Base-by-base conservation (phyloP, 2,888 invertebrate genomes). In the Euzophera pinguis region DNA sequence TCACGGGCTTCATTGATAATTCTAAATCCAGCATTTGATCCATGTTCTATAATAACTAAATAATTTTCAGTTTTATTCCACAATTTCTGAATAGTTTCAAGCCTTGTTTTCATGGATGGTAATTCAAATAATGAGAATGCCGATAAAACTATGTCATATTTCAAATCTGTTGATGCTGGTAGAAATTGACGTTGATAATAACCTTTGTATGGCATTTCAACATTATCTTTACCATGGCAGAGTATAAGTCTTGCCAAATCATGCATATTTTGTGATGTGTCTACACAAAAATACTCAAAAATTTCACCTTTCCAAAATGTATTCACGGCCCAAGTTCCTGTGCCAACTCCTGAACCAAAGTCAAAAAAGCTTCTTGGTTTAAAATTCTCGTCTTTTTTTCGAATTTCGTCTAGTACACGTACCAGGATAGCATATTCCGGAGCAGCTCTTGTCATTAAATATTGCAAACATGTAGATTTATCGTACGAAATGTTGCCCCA, bases 271-370 rank as follows among this genome's bases (percentile, higher is more conserved):
- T 88, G 71, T 0, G 97, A 97, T 5, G 93, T 84, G 70, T 99
- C 99, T 0, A 98, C 95, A 73, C 95, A 95, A 63, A 94, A 95
- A 75, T 96, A 96, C 83, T 99, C 98, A 67, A 91, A 93, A 29
- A 98, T 91, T 14, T 92, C 78, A 0, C 92, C 83, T 7, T 91
- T 85, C 97, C 97, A 99, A 12, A 92, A 87, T 3, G 87, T 77
- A 65, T 94, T 93, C 0, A 94, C 93, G 0, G 96, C 98, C 98
- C 98, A 98, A 51, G 94, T 93, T 0, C 93, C 95, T 0, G 96
- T 95, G 0, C 98, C 98, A 3, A 96, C 84, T 0, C 99, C 99
- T 4, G 98, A 96, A 0, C 98, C 99, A 79, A 96, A 97, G 84
- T 99, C 98, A 64, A 98, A 95, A 61, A 97, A 92, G 55, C 93